Conservation (phyloP, 2,888 invertebrate genomes). For the Microplitis manilae region DNA sequence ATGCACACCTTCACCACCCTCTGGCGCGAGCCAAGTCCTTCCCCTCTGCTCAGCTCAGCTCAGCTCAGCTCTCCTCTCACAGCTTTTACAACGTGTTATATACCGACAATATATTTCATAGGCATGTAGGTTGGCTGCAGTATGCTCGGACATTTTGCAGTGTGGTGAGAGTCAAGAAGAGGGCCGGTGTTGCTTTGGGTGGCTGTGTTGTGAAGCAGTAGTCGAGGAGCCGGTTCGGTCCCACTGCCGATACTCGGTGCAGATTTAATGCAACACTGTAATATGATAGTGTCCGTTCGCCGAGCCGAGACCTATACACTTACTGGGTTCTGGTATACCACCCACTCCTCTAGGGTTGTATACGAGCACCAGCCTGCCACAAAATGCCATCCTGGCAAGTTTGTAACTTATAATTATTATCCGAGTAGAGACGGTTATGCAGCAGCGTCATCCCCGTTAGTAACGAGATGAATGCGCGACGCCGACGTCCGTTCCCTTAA, state of each 20-base stretch:
- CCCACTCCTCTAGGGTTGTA: slow-evolving; percentile 40
- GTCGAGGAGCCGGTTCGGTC: slow-evolving; percentile 22
- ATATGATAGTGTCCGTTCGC: slow-evolving; percentile 63
- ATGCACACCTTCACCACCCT: slow-evolving; percentile 39
- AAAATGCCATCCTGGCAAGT: slow-evolving; percentile 62
- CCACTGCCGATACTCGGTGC: slow-evolving; percentile 63
- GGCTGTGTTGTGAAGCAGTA: too few relatives aligned
- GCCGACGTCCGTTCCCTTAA: not conserved
- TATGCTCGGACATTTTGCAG: slow-evolving; percentile 28
- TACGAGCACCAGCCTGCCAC: slow-evolving; percentile 47
- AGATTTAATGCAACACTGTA: slow-evolving; percentile 67
- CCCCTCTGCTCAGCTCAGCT: slow-evolving; percentile 38
- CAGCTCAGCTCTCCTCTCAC: not conserved
- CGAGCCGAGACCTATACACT: slow-evolving; percentile 57
- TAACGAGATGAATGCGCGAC: slow-evolving; percentile 38
- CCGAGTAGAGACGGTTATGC: slow-evolving; percentile 48
- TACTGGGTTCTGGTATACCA: slow-evolving; percentile 2
- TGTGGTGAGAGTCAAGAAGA: slow-evolving; percentile 5
- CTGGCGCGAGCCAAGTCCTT: slow-evolving; percentile 18
- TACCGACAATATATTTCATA: slow-evolving; percentile 60
- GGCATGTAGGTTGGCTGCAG: slow-evolving; percentile 56
- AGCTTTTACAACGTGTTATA: slow-evolving; percentile 46
- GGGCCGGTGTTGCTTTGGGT: not conserved
- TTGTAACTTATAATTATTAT: slow-evolving; percentile 68
- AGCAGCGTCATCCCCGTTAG: slow-evolving; percentile 42